phyloP scores from a whole-genome alignment of 2,113 vertebrate genomes.

The Clarias batrachus region DNA sequence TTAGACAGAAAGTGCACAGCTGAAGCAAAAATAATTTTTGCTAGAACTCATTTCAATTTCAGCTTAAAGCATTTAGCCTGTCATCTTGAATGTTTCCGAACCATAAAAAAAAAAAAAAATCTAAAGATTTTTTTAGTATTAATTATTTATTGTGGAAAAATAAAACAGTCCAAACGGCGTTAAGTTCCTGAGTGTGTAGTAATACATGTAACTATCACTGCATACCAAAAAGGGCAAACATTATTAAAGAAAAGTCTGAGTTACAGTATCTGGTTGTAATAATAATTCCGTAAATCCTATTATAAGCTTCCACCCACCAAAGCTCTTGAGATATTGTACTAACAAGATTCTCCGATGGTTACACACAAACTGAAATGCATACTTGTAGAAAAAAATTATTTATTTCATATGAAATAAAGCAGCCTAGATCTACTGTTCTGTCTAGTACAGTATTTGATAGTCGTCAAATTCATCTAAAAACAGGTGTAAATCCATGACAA shows the following conservation, averaged over 20 bases:
- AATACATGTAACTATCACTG: not conserved
- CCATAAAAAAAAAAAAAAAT: too few relatives aligned
- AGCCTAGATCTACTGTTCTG: constrained; percentile 42
- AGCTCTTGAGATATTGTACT: not conserved
- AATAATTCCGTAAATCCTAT: not conserved
- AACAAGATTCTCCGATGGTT: not conserved
- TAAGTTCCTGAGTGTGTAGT: not conserved
- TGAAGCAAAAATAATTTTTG: not conserved
- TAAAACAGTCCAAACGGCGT: not conserved
- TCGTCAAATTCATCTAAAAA: constrained; percentile 40
- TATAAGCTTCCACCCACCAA: not conserved
- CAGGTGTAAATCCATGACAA: constrained; percentile 23
- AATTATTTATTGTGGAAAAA: not conserved
- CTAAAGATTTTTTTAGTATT: too few relatives aligned
- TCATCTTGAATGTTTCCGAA: not conserved
- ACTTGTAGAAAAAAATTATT: constrained; percentile 32
- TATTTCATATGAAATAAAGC: constrained; percentile 49
- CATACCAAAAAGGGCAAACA: not conserved
- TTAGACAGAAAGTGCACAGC: not conserved
- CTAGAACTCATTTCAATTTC: not conserved
- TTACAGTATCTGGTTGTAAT: not conserved
- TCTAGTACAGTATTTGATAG: constrained; percentile 44
- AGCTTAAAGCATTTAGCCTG: not conserved
- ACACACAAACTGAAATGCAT: not conserved
- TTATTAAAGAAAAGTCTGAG: not conserved